phyloP scores from a whole-genome alignment of 2,113 vertebrate genomes.

The Phylloscopus whistleri region DNA sequence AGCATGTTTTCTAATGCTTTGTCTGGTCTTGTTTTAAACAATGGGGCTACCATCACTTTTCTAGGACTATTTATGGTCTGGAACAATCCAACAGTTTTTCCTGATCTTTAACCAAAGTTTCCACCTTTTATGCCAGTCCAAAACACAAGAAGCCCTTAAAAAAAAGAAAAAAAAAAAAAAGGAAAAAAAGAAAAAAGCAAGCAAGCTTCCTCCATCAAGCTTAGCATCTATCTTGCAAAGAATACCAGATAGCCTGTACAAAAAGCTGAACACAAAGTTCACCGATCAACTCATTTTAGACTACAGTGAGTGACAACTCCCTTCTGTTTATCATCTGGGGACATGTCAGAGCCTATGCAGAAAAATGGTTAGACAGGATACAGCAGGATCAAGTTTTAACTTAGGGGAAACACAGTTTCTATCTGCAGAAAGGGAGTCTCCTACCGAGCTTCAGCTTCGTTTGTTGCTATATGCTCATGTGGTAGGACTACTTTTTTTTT shows the following conservation, averaged over 20 bases:
- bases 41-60: conserved; percentile 40
- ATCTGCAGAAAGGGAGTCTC: conserved; percentile 21
- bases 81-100: conserved; percentile 50
- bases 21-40: conserved; percentile 65
- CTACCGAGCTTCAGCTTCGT: neutral
- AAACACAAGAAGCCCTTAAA: neutral
- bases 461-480: neutral
- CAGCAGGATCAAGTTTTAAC: neutral
- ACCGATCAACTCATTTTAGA: neutral
- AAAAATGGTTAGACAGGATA: neutral
- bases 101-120: conserved; percentile 25
- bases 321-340: neutral
- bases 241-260: neutral
- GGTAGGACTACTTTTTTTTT: neutral
- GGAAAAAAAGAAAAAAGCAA: neutral
- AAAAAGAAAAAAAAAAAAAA: neutral
- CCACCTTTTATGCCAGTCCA: conserved; percentile 13
- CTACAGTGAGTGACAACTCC: neutral
- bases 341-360: neutral
- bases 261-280: conserved; percentile 5
- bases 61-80: conserved; percentile 33
- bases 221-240: neutral
- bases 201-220: neutral
- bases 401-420: neutral
- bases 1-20: conserved; percentile 57